Conservation (phyloP, 2,113 vertebrate species). For the Porphyrio hochstetteri region DNA sequence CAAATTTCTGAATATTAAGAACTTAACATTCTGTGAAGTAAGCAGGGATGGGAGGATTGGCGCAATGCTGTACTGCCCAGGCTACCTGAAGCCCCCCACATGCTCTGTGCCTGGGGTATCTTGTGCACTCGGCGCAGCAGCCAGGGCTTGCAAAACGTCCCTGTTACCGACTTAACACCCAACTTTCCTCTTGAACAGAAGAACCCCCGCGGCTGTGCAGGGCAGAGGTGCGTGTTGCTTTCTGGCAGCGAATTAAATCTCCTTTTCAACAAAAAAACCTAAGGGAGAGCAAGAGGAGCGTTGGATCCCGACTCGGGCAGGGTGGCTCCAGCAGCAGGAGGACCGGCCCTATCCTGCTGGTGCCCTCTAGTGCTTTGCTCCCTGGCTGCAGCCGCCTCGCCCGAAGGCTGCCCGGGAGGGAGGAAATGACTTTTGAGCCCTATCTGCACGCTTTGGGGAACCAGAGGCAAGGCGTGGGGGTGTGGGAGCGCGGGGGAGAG, state of each 20-base stretch:
- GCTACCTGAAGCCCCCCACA: background rate
- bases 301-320: fast-evolving
- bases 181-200: background rate
- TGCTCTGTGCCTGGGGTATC: background rate
- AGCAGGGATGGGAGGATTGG: background rate
- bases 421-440: background rate
- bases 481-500: no score
- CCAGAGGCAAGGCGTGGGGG: background rate
- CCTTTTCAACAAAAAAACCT: background rate
- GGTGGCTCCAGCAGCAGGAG: fast-evolving
- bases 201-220: fast-evolving
- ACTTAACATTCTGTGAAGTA: background rate
- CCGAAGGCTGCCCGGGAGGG: fast-evolving
- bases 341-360: background rate
- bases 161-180: background rate
- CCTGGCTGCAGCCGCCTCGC: background rate
- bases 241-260: background rate
- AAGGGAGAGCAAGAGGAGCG: no score
- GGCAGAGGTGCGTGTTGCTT: background rate
- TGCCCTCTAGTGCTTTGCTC: conserved; percentile 55
- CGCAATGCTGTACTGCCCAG: background rate
- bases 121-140: fast-evolving
- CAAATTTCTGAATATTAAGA: background rate
- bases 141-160: background rate
- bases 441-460: background rate